Base-by-base conservation (phyloP, 2,797 vertebrate species). In the Lithobates sylvaticus region DNA sequence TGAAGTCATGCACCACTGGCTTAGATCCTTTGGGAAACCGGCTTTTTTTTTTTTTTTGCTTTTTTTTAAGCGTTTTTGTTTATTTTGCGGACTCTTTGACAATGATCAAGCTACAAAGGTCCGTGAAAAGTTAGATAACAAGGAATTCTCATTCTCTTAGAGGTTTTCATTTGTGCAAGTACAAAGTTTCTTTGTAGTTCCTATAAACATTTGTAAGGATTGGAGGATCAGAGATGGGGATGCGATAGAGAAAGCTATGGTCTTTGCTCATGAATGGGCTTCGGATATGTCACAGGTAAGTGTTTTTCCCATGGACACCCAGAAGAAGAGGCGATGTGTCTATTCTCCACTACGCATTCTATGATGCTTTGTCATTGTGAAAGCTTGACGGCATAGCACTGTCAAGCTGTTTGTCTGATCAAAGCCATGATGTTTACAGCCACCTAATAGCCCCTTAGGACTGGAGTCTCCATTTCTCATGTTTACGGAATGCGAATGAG, bases 401-500 rank as follows among this genome's bases (percentile, higher is more conserved):
- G 90, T 44, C 64, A 34, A 84, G 88, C 90, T 88, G 90, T 92
- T 89, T 89, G 89, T 89, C 6, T 50, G 92, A 92, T 93, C 92
- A 95, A 93, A 94, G 92, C 44, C 89, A 77, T 90, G 67, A 89
- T 90, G 86, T 92, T 93, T 89, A 91, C 89, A 76, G 68, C 90
- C 75, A 83, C 73, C 88, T 85, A 88, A 84, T 81, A 85, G 89
- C 90, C 90, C 89, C 90, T 91, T 87, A 34, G 84, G 85, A 84
- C 89, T 88, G 83, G 44, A 87, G 79, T 61, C 89, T 86, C 88
- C 88, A 89, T 81, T 90, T 92, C 90, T 90, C 92, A 90, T 91
- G 44, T 90, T 89, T 88, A 89, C 86, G 90, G 88, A 87, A 91
- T 89, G 81, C 90, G 88, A 89, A 83, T 44, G 89, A 90, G 90